These are phyloP conservation scores for Acanthosepion pharaonis DNA, from an alignment of 2,888 invertebrate genomes.

Conservation along the genomic window DNA sequence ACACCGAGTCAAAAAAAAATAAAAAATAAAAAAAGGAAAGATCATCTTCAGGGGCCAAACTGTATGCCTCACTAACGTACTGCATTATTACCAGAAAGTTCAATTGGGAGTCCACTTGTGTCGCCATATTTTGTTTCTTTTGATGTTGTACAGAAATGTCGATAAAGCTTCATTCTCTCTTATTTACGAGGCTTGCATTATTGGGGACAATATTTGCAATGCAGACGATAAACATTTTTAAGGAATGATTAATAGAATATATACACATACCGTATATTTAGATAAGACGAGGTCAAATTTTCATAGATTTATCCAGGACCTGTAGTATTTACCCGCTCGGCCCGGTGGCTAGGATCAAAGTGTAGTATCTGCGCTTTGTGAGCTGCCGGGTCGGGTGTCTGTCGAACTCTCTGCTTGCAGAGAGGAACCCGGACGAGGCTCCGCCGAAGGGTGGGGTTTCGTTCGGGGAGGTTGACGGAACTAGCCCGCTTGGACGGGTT, in stretches of 20 bases:
- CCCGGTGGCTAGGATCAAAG: no score
- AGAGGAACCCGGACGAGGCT: no score
- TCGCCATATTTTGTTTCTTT: neutral
- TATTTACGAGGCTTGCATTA: neutral
- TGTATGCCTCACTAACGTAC: neutral
- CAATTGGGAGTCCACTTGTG: neutral
- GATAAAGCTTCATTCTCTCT: conserved; percentile 1
- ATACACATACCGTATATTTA: neutral
- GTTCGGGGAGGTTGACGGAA: no score
- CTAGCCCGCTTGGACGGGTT: no score
- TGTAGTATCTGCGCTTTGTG: no score
- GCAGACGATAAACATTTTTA: neutral
- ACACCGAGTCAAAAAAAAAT: neutral
- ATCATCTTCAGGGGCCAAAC: neutral
- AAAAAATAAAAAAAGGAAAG: neutral
- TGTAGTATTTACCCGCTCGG: no score
- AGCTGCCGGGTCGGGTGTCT: no score
- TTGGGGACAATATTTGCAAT: neutral
- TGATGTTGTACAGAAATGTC: neutral
- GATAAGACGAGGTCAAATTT: no score
- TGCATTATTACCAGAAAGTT: neutral
- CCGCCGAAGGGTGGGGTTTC: no score
- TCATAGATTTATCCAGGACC: no score
- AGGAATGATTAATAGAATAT: neutral
- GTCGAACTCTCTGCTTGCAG: no score